These are phyloP conservation scores for Sapajus apella DNA, from an alignment of 2,113 vertebrate species.

Conservation along the genomic window DNA sequence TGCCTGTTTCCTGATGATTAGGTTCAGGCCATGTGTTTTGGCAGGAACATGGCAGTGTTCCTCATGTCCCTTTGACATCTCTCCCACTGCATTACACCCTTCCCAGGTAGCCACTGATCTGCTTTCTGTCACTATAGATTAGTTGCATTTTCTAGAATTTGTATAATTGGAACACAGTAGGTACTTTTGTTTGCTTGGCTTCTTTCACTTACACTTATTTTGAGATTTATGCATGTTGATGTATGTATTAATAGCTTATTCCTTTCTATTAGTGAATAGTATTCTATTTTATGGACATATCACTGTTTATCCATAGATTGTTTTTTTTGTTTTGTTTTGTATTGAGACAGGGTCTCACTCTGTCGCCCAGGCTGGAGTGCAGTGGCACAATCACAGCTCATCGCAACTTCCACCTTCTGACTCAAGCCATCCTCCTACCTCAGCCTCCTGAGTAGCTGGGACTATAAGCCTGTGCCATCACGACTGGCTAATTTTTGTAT, in stretches of 20 bases:
- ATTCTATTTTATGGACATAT: not conserved
- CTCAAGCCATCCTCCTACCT: too few species aligned
- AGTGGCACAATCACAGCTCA: too few species aligned
- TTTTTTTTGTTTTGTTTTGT: not conserved
- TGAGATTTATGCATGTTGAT: not conserved
- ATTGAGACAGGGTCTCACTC: too few species aligned
- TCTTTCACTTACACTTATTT: not conserved
- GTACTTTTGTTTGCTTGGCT: not conserved
- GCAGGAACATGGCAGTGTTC: not conserved
- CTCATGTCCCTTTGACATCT: not conserved
- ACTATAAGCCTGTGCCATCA: too few species aligned
- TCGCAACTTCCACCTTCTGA: too few species aligned
- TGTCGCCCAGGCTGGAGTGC: too few species aligned
- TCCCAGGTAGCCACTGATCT: not conserved
- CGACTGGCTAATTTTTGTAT: too few species aligned
- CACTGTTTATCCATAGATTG: not conserved
- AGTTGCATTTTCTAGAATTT: conserved; percentile 17
- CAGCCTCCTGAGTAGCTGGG: too few species aligned
- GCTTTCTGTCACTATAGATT: not conserved
- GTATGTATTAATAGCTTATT: not conserved
- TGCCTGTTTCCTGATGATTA: conserved; percentile 18
- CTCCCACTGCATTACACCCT: not conserved
- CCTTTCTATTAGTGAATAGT: not conserved
- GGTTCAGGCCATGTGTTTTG: not conserved
- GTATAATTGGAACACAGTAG: not conserved